A percentile compares a stretch with the other conserved stretches of the same genome.
Evolutionary conservation across 2,113 vertebrate species (phyloP).

Genomic region (Myodes glareolus): DNA sequence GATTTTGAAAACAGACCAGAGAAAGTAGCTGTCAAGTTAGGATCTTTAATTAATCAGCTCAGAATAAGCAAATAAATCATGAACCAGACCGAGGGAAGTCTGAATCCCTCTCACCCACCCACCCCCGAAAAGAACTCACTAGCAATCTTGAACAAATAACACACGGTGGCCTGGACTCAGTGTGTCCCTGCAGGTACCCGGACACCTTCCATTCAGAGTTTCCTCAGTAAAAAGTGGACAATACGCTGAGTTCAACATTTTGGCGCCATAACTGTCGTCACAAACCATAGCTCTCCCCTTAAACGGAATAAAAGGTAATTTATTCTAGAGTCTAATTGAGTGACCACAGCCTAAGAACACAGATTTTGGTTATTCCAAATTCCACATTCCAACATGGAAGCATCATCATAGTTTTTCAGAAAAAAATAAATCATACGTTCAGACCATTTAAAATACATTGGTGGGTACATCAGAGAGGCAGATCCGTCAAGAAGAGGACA

Average conservation of each 20-base stretch:
- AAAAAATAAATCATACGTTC: not conserved
- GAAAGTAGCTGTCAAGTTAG: not conserved
- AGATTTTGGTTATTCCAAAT: not conserved
- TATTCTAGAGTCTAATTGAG: not conserved
- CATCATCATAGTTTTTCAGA: not conserved
- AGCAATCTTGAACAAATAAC: not conserved
- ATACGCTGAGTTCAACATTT: not conserved
- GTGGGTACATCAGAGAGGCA: not conserved
- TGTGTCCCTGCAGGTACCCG: not conserved
- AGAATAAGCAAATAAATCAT: not conserved
- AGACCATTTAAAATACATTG: not conserved
- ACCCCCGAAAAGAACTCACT: not conserved
- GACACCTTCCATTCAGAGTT: not conserved
- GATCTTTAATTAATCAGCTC: not conserved
- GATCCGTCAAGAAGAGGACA: too few relatives aligned
- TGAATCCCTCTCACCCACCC: not conserved
- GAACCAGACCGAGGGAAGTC: not conserved
- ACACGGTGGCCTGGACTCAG: not conserved
- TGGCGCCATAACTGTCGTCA: not conserved
- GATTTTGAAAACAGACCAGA: not conserved
- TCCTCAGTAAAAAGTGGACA: too few relatives aligned
- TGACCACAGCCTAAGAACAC: not conserved
- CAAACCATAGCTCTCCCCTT: not conserved
- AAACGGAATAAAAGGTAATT: not conserved
- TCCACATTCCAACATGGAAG: not conserved